Evolutionary conservation across 2,113 vertebrate genomes (phyloP).

Genomic region (Balaenoptera acutorostrata): DNA sequence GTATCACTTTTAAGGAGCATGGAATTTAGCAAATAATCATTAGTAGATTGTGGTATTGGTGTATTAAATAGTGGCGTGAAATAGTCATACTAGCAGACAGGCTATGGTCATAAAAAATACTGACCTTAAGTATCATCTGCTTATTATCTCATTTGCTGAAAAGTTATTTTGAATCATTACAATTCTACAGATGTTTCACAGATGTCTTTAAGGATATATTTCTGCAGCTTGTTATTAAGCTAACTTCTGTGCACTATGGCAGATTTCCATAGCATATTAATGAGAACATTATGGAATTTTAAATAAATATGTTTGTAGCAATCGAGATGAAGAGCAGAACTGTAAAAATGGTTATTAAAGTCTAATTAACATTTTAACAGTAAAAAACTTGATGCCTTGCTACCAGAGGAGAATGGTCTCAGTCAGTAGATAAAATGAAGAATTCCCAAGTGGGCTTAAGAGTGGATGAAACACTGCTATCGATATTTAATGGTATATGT

Average conservation of each 20-base stretch:
- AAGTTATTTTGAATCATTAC: slow-evolving; percentile 59
- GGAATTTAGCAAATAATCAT: slow-evolving; percentile 16
- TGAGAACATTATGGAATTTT: slow-evolving; percentile 77
- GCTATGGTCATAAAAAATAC: slow-evolving; percentile 41
- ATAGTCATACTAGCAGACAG: not conserved
- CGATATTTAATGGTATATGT: slow-evolving; percentile 82
- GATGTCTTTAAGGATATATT: slow-evolving; percentile 75
- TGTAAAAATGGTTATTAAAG: slow-evolving; percentile 81
- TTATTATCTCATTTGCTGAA: slow-evolving; percentile 61
- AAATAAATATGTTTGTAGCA: slow-evolving; percentile 82
- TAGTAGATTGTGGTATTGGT: not conserved
- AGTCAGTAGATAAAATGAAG: slow-evolving; percentile 81
- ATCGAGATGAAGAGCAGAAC: slow-evolving; percentile 75
- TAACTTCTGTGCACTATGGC: slow-evolving; percentile 66
- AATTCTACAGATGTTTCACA: slow-evolving; percentile 74
- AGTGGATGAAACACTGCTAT: slow-evolving; percentile 77
- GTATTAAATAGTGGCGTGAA: not conserved
- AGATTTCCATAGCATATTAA: slow-evolving; percentile 79
- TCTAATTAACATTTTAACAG: slow-evolving; percentile 85
- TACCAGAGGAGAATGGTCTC: slow-evolving; percentile 72
- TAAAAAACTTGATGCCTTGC: slow-evolving; percentile 76
- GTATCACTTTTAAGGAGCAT: slow-evolving; percentile 26
- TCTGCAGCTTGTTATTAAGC: slow-evolving; percentile 74
- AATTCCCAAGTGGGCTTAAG: slow-evolving; percentile 74
- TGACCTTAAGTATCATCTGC: slow-evolving; percentile 63